Evolutionary conservation across 2,113 vertebrate species (phyloP).

Genomic region (Triplophysa dalaica): DNA sequence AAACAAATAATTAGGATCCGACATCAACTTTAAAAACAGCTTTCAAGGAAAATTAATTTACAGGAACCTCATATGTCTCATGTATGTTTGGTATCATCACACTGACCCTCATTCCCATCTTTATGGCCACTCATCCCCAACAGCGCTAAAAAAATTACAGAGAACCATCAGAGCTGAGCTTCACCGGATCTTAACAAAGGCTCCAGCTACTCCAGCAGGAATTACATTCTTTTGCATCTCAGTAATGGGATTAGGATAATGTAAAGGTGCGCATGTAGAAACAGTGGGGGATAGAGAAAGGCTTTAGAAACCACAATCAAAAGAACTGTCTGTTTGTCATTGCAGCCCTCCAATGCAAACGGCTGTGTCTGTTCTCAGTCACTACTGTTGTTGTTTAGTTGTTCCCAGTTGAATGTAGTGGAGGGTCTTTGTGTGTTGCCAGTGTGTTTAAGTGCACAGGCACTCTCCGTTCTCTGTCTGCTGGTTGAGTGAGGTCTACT

Average conservation of each 20-base stretch:
- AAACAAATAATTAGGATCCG: no score
- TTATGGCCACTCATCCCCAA: conserved; percentile 34
- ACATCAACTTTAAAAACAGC: no score
- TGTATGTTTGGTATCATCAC: conserved; percentile 29
- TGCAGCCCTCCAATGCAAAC: background rate
- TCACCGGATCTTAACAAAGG: conserved; percentile 40
- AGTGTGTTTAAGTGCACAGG: conserved; percentile 32
- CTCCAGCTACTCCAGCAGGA: conserved; percentile 20
- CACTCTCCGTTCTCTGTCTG: conserved; percentile 21
- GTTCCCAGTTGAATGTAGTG: conserved; percentile 15
- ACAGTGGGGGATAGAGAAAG: conserved; percentile 12
- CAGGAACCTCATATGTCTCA: background rate
- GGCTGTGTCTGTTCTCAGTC: background rate
- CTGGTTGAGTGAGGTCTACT: conserved; percentile 36
- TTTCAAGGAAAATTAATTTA: background rate
- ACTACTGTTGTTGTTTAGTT: conserved; percentile 22
- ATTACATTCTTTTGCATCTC: conserved; percentile 45
- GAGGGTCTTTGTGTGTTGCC: background rate
- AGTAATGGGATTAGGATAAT: conserved; percentile 53
- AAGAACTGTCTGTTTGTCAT: conserved; percentile 5
- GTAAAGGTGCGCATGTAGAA: conserved; percentile 32
- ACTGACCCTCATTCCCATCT: conserved; percentile 26
- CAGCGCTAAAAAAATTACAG: conserved; percentile 67
- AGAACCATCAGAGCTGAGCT: conserved; percentile 26
- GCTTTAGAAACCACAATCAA: conserved; percentile 40